Base-by-base conservation (phyloP, 1,140 invertebrate genomes). In the Tetraneura akinire region DNA sequence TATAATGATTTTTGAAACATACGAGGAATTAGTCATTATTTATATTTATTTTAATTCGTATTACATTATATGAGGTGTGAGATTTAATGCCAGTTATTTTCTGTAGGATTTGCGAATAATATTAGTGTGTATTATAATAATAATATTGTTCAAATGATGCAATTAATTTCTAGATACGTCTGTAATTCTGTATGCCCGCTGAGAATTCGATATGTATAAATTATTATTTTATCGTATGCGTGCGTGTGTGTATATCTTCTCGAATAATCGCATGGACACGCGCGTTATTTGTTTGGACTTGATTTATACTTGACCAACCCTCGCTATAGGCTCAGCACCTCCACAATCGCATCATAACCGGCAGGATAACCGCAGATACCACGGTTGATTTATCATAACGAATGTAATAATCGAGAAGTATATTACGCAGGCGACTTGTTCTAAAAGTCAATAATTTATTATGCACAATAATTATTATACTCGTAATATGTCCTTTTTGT, bases 231-330 rank as follows among this genome's bases (percentile, higher is more conserved):
- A n/a, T n/a, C 21, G 51, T 53, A 6, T 53, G 18, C 8, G 9
- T 53, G 9, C 9, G 16, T 5, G 8, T 53, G 9, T 53, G 21
- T 14, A 23, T 0, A 4, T 68, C 21, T n/a, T 21, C n/a, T n/a
- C 47, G 42, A 68, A 68, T 68, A 45, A 68, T 68, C 29, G 29
- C 29, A 53, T 11, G 49, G 18, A 49, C 32, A 76, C 29, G 29
- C n/a, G n/a, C 26, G n/a, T 76, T 53, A 73, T 76, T 76, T 57
- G 71, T 76, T 76, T 10, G 11, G 51, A 57, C 51, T 76, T 37
- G 51, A 57, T 53, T 76, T 76, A 37, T 57, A 29, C n/a, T 8
- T 4, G 26, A 42, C 53, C 64, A 13, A 47, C n/a, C 64, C 26
- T 10, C 62, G 0, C n/a, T 3, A 10, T 42, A n/a, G n/a, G n/a